phyloP scores from a whole-genome alignment of 2,888 invertebrate genomes.

The Xanthia togata region DNA sequence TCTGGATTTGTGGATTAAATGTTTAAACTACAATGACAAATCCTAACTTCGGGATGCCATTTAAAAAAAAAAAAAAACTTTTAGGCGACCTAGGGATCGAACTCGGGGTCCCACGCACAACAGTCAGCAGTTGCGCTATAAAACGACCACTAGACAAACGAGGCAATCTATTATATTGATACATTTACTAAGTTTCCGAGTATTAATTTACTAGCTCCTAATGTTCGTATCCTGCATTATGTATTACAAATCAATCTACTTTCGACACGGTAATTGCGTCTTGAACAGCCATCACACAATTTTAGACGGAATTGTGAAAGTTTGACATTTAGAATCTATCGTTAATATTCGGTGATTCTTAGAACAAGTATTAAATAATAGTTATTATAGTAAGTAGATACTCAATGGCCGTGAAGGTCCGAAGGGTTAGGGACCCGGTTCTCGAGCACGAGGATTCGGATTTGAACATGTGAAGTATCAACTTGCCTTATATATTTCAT shows the following conservation, averaged over 20 bases:
- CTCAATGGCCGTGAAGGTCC: not conserved
- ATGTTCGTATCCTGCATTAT: constrained; percentile 54
- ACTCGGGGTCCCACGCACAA: not conserved
- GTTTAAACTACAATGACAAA: not conserved
- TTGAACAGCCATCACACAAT: constrained; percentile 62
- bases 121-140: not conserved
- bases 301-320: constrained; percentile 59
- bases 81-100: not conserved
- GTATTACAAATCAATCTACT: constrained; percentile 60
- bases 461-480: not conserved
- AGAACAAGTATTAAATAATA: constrained; percentile 17
- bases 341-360: constrained; percentile 3
- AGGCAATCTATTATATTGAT: not conserved
- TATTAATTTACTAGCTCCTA: constrained; percentile 12
- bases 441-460: not conserved
- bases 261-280: constrained; percentile 71
- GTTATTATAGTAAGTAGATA: not conserved
- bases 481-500: not conserved
- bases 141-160: not conserved
- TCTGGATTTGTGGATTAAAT: too few species aligned
- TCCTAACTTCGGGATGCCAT: not conserved
- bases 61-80: too few species aligned
- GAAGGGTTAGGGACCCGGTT: too few species aligned
- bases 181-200: constrained; percentile 2
- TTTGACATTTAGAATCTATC: constrained; percentile 45